Base-by-base conservation (phyloP, 2,113 vertebrate genomes). In the Pitta sordida region DNA sequence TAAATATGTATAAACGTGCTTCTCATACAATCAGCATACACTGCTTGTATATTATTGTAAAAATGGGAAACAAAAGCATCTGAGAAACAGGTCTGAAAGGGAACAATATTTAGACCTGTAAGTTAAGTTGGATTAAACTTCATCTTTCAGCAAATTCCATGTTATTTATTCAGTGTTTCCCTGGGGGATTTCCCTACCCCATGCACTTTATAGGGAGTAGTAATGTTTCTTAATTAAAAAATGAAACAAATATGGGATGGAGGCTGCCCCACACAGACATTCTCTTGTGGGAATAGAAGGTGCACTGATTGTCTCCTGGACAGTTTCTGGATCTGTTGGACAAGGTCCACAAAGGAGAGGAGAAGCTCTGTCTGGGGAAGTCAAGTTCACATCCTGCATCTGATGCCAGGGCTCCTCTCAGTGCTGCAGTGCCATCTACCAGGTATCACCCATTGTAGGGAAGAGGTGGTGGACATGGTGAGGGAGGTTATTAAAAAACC, bases 221-320 rank as follows among this genome's bases (percentile, higher is more conserved):
- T 79, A 84, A 79, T 91, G 80, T 78, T 89, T 79, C 90, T 87
- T 93, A 95, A 94, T 96, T 92, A 95, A 95, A 95, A 88, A 93
- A 78, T 82, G 81, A 83, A 92, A 83, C 92, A 95, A 56, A 92
- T 67, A 56, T 39, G 81, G 59, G 58, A 58, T 39, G 52, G 62
- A 65, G 69, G 18, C 69, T 91, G 74, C 71, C 56, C 58, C 70
- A 36, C 44, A 36, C 41, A 76, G 63, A 34, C 24, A 0, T 79
- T 60, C 64, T 83, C 91, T 77, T 32, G 41, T 39, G 88, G 81
- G 91, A 92, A 80, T 83, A 85, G 67, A 74, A 85, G 58, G 26
- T 2, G 2, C 41, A 2, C 51, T 39, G 70, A 48, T 80, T 91
- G 87, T 83, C 84, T 95, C 34, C 44, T 56, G 81, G 86, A 3